Evolutionary conservation across 2,888 invertebrate species (phyloP), one percentile per base, ranked within the genome.

Genomic region (Andrena hattorfiana): DNA sequence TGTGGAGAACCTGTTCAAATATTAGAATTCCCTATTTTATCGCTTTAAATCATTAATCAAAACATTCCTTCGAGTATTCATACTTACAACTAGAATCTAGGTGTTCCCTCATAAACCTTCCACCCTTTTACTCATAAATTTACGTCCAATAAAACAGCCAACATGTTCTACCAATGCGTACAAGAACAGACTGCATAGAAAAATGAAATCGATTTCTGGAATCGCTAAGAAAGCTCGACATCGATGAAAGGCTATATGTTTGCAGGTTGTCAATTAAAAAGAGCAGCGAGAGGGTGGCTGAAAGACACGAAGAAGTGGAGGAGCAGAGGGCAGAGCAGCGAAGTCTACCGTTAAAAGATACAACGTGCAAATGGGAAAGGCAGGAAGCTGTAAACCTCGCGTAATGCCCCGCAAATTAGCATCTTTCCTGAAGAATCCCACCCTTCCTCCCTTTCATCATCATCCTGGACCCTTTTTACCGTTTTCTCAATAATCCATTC

Each of bases 361-460:
- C 30, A 32, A 16, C 28, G 28, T 62, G 62, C 28, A 62, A 20
- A 30, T 30, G 23, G 23, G 56, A 56, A 26, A 13, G 23, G 56
- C 8, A 42, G 42, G 10, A 54, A 42, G 49, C 42, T 42, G 73
- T 84, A 86, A 89, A 81, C 84, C 77, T 86, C 75, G 74, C 75
- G 87, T 86, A 87, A 87, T 87, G 60, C 84, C 87, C 67, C 77
- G 83, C 67, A 88, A 90, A 90, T 90, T 90, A 90, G 85, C 87
- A 87, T 89, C 84, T 62, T 49, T 32, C 23, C 56, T 56, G 42
- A 51, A 64, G 75, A 48, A 72, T 42, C 76, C 62, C 74, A 32
- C 51, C 70, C 76, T 68, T 56, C 70, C 78, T 56, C 10, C 23
- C 56, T 8, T 59, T 56, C 75, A 49, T 56, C 60, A 48, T 59